Evolutionary conservation across 2,888 invertebrate species (phyloP).

Genomic region (Theretra japonica): DNA sequence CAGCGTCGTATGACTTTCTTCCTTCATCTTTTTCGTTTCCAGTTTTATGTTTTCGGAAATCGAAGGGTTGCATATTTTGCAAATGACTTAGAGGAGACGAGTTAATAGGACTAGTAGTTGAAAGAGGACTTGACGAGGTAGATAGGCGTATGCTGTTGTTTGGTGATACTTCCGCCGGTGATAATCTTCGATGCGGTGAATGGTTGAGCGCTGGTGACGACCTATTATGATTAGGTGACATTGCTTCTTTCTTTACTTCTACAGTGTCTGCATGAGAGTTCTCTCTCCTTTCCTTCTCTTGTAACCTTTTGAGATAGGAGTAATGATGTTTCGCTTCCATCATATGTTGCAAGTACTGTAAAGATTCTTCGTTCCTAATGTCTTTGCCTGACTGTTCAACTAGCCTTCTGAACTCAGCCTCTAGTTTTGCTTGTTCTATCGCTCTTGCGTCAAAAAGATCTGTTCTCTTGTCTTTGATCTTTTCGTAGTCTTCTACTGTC

Average conservation of each 20-base stretch:
- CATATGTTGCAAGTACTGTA: constrained; percentile 78
- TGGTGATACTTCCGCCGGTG: constrained; percentile 74
- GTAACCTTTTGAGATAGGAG: constrained; percentile 72
- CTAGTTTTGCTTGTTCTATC: constrained; percentile 81
- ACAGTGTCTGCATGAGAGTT: constrained; percentile 50
- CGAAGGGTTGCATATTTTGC: constrained; percentile 98
- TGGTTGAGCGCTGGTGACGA: constrained; percentile 60
- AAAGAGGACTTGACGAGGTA: constrained; percentile 79
- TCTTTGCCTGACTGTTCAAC: constrained; percentile 85
- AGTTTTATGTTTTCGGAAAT: constrained; percentile 89
- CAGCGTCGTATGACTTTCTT: constrained; percentile 77
- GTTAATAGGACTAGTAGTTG: constrained; percentile 85
- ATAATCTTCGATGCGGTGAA: constrained; percentile 65
- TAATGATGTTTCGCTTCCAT: constrained; percentile 77
- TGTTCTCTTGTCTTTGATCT: constrained; percentile 53
- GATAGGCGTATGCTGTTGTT: constrained; percentile 71
- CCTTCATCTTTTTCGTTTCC: constrained; percentile 67
- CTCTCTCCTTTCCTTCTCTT: constrained; percentile 66
- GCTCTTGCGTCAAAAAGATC: constrained; percentile 74
- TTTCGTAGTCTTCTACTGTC: constrained; percentile 26
- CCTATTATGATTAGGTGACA: constrained; percentile 66
- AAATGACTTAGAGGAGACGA: constrained; percentile 93
- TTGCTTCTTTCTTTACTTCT: constrained; percentile 66
- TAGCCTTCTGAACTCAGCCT: constrained; percentile 83
- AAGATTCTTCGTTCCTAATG: constrained; percentile 69